Evolutionary conservation across 2,113 vertebrate species (phyloP).

Genomic region (Candoia aspera): DNA sequence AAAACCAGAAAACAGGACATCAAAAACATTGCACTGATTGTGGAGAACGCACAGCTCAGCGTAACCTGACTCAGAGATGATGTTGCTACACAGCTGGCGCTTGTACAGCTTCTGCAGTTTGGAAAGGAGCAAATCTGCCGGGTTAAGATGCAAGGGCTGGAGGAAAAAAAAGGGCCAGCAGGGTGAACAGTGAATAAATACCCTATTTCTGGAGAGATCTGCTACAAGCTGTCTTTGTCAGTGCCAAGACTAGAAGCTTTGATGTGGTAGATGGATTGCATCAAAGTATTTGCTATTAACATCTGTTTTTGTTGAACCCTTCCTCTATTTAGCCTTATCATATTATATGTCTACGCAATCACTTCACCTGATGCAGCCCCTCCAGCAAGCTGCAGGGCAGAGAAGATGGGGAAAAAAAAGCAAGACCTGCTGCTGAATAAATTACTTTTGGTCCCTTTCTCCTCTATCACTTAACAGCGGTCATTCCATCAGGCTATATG

Average conservation of each 20-base stretch:
- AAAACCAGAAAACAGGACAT: background rate
- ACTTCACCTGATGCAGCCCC: background rate
- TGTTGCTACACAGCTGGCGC: background rate
- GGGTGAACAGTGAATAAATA: background rate
- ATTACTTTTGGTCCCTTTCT: background rate
- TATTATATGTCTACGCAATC: background rate
- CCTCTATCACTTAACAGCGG: background rate
- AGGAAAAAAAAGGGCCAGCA: background rate
- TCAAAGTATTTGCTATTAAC: background rate
- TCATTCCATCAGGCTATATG: background rate
- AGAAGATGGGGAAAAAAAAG: background rate
- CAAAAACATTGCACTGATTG: background rate
- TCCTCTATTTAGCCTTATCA: background rate
- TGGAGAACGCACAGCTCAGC: background rate
- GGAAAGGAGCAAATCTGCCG: background rate
- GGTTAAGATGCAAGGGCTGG: background rate
- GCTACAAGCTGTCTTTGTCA: background rate
- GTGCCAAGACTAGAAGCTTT: background rate
- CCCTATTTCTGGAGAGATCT: background rate
- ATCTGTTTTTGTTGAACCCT: background rate
- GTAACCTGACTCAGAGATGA: background rate
- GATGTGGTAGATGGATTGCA: background rate
- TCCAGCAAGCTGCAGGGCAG: too few relatives aligned
- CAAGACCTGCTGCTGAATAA: background rate
- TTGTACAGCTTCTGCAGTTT: background rate